phyloP scores from a whole-genome alignment of 2,113 vertebrate species.

The Varanus komodoensis region DNA sequence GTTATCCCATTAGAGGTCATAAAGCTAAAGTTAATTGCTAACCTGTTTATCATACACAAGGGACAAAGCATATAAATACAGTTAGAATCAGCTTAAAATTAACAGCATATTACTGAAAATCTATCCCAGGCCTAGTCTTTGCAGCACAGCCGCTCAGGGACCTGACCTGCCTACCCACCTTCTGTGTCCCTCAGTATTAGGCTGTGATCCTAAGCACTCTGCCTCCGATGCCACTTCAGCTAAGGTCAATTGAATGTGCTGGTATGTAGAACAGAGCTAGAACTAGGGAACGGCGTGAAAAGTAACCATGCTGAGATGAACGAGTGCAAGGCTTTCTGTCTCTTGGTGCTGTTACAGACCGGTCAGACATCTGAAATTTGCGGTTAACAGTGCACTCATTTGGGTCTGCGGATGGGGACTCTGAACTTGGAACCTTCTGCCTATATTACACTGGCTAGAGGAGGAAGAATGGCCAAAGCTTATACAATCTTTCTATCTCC shows the following conservation, averaged over 20 bases:
- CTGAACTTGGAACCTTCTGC: too few species aligned
- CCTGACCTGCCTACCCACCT: slow-evolving; percentile 12
- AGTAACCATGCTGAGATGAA: slow-evolving; percentile 42
- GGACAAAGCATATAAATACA: slow-evolving; percentile 69
- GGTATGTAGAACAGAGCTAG: neutral
- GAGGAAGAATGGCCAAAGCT: too few species aligned
- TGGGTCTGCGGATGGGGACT: too few species aligned
- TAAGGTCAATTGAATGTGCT: neutral
- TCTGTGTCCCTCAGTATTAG: neutral
- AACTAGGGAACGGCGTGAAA: neutral
- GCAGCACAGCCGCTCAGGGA: slow-evolving; percentile 39
- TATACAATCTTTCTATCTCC: too few species aligned
- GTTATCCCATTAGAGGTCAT: slow-evolving; percentile 73
- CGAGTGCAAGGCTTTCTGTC: neutral
- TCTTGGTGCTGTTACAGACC: slow-evolving; percentile 23
- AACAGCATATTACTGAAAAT: slow-evolving; percentile 59
- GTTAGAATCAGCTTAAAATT: slow-evolving; percentile 65
- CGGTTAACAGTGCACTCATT: neutral
- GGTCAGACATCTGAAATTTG: neutral
- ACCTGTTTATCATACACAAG: slow-evolving; percentile 75
- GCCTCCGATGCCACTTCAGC: neutral
- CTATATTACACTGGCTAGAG: too few species aligned
- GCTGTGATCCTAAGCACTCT: neutral
- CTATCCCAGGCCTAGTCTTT: slow-evolving; percentile 46
- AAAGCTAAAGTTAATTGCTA: slow-evolving; percentile 73